Base-by-base conservation (phyloP, 1,140 invertebrate genomes). In the Lepidurus packardi region DNA sequence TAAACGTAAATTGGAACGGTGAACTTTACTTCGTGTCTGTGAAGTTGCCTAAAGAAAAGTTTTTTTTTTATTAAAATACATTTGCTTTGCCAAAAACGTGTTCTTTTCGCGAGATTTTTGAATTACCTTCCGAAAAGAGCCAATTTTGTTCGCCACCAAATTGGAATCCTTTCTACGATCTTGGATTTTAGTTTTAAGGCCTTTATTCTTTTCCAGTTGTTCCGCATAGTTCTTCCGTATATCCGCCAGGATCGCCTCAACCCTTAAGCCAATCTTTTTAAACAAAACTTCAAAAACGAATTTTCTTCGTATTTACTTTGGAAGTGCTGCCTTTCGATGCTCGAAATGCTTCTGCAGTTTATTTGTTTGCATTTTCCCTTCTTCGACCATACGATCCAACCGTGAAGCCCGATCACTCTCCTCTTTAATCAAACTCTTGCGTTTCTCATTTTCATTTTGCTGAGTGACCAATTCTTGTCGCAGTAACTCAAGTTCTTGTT, bases 81-180 rank as follows among this genome's bases (percentile, higher is more conserved):
- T 34, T 34, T 34, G 2, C 0, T 4, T 34, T 34, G 34, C 34
- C 34, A 34, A 34, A 4, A 34, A 34, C 3, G 34, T 34, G 34
- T 4, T 34, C 2, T 34, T 34, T 34, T 34, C 34, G 0, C 34
- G 34, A 47, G 8, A 21, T 16, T 65, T 9, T 65, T 4, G 1
- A 7, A 65, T 65, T 65, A 65, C 53, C 53, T 65, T 65, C 53
- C 53, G 13, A n/a, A 65, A 65, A 13, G 53, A 65, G 53, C 53
- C 10, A 7, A 65, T 65, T 65, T 65, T 21, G 1, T 65, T 65
- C 1, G 6, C 21, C 9, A 65, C n/a, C 53, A 21, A 65, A 65
- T 65, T 65, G 6, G 53, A 65, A 7, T 65, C 53, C 13, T 16
- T 9, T 21, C 21, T 65, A 65, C 53, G 8, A n/a, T 65, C 53